A percentile compares a stretch with the other conserved stretches of the same genome.
Conservation (phyloP, 2,797 vertebrate genomes). For the Paedocypris micromegethes region DNA sequence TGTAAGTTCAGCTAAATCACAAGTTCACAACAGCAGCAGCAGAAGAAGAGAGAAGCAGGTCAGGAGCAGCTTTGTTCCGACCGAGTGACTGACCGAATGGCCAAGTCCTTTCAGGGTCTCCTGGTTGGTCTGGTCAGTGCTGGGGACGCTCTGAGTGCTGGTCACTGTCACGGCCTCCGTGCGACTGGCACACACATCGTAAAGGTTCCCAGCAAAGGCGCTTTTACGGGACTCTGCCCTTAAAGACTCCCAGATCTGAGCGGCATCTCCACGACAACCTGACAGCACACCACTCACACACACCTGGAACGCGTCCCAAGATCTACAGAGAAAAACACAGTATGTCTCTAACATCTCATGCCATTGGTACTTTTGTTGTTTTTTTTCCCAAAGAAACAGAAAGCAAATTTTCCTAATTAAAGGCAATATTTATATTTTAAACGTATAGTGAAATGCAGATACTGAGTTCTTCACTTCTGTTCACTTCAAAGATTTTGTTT, state of each 20-base stretch:
- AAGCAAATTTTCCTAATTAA: no score
- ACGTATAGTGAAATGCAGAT: no score
- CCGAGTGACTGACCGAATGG: conserved; percentile 1
- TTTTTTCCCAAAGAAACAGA: no score
- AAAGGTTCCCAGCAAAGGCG: conserved; percentile 85
- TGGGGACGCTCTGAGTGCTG: conserved; percentile 56
- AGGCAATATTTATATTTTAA: no score
- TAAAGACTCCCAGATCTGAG: conserved; percentile 86
- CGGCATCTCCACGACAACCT: conserved; percentile 79
- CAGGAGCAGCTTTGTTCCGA: conserved; percentile 47
- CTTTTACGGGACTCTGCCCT: conserved; percentile 83
- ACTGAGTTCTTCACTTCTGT: no score
- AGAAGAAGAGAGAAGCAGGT: conserved; percentile 53
- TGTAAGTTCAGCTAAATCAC: not conserved
- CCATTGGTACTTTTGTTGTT: no score
- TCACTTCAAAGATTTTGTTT: no score
- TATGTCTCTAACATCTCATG: no score
- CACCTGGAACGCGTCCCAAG: conserved; percentile 85
- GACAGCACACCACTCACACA: conserved; percentile 79
- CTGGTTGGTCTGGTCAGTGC: conserved; percentile 77
- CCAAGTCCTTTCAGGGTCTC: conserved; percentile 75
- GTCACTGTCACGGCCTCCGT: conserved; percentile 59
- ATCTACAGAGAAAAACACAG: conserved; percentile 60
- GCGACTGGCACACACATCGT: conserved; percentile 77
- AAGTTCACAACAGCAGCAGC: conserved; percentile 52